Base-by-base conservation (phyloP, 2,888 invertebrate genomes). In the Teleogryllus oceanicus region DNA sequence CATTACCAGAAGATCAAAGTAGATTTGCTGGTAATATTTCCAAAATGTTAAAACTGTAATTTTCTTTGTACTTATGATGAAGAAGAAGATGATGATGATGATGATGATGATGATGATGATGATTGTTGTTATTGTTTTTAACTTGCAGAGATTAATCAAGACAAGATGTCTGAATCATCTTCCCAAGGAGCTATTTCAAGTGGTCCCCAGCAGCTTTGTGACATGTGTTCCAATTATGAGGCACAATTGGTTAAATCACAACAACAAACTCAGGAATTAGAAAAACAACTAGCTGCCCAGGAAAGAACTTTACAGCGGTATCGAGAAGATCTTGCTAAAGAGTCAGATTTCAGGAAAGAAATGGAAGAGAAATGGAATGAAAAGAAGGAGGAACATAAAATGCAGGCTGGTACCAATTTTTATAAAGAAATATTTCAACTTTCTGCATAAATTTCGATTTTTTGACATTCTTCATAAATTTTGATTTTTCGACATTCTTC, bases 171-270 rank as follows among this genome's bases (percentile, higher is more conserved):
- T 18, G 62, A 62, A 18, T 62, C 62, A 62, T n/a, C 62, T 18
- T 62, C 62, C 10, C 62, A 62, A 62, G 62, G 62, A 18, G 16
- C n/a, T n/a, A 62, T n/a, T 62, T 62, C 62, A 62, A n/a, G n/a
- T 62, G 13, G 16, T n/a, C n/a, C 62, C 10, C 62, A 62, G 62
- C 62, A 13, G 13, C 62, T n/a, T 8, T 98, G 98, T 87, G 94
- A 93, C 87, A 95, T 96, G 93, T 98, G 98, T 87, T 90, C 90
- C 82, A 94, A 95, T 88, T 94, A 95, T 87, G 93, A 97, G 89
- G 89, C 92, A 82, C 93, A 95, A 88, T 88, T 97, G 84, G 94
- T 96, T 82, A 89, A 91, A 82, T 91, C 94, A 83, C 96, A 97
- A 87, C 89, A 89, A 81, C 86, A 87, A 79, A 89, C 88, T 1